These are phyloP conservation scores for Drosophila gaucha DNA, from an alignment of 2,888 invertebrate species.

Conservation along the genomic window DNA sequence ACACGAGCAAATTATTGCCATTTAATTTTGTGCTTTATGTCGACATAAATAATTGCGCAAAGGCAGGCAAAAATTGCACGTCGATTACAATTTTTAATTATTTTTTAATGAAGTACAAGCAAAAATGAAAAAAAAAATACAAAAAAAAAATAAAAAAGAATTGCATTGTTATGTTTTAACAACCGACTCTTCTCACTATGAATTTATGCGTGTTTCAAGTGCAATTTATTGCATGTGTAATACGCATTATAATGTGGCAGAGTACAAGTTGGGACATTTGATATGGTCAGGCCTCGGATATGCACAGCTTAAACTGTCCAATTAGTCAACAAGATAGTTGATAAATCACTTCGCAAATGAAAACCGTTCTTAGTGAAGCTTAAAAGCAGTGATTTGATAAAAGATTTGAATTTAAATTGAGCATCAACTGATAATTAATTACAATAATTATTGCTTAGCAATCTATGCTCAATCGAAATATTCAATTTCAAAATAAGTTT, in stretches of 20 bases:
- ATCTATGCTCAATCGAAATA: too few relatives aligned
- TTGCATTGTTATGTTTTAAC: conserved; percentile 12
- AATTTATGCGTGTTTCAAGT: conserved; percentile 66
- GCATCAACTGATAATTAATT: too few relatives aligned
- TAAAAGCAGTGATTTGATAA: too few relatives aligned
- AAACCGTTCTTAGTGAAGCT: background rate
- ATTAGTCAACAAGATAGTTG: conserved; percentile 14
- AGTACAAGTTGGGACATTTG: conserved; percentile 25
- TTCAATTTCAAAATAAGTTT: too few relatives aligned
- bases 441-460: too few relatives aligned
- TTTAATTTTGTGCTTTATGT: conserved; percentile 76
- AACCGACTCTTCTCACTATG: conserved; percentile 21
- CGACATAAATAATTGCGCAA: conserved; percentile 75
- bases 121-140: conserved; percentile 13
- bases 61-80: conserved; percentile 66
- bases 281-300: conserved; percentile 20
- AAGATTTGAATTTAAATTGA: too few relatives aligned
- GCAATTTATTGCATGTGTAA: conserved; percentile 71
- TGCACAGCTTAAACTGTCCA: conserved; percentile 34
- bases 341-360: conserved; percentile 5
- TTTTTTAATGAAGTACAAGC: conserved; percentile 74
- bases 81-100: conserved; percentile 76
- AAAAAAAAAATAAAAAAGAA: conserved; percentile 6
- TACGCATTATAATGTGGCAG: conserved; percentile 52
- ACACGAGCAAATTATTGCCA: conserved; percentile 74